Conservation (phyloP, 35 echinoderm and acorn worm species). For the Patiria miniata region DNA sequence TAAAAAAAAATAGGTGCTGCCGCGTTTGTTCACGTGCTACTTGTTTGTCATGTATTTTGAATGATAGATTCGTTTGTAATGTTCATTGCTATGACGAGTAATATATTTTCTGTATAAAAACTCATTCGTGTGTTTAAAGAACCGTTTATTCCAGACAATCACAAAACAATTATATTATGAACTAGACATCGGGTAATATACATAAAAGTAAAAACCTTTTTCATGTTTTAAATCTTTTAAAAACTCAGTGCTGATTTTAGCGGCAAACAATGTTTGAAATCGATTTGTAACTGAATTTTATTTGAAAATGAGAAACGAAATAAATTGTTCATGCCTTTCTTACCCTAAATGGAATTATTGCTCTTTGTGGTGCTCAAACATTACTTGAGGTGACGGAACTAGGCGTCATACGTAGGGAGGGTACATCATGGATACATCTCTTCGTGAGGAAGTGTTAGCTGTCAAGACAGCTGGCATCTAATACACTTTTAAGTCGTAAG, state of each 20-base stretch:
- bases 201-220: not conserved
- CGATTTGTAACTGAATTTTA: slow-evolving; percentile 9
- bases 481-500: too few species aligned
- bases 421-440: too few species aligned
- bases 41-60: too few species aligned
- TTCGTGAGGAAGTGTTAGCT: too few species aligned
- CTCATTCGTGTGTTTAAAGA: slow-evolving; percentile 8
- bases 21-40: too few species aligned
- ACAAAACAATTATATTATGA: slow-evolving; percentile 16
- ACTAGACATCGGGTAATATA: slow-evolving; percentile 18
- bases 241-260: not conserved
- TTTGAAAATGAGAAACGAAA: slow-evolving; percentile 16
- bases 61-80: too few species aligned
- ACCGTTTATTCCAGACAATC: not conserved
- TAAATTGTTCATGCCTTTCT: slow-evolving; percentile 2
- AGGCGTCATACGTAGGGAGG: too few species aligned
- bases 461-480: too few species aligned
- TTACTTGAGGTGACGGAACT: too few species aligned
- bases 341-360: not conserved
- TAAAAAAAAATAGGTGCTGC: too few species aligned
- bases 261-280: not conserved
- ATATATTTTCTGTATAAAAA: slow-evolving; percentile 26
- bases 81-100: not conserved
- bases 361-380: too few species aligned
- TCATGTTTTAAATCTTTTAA: slow-evolving; percentile 10